phyloP scores from a whole-genome alignment of 1,140 invertebrate genomes.

The Drosophila bipectinata region DNA sequence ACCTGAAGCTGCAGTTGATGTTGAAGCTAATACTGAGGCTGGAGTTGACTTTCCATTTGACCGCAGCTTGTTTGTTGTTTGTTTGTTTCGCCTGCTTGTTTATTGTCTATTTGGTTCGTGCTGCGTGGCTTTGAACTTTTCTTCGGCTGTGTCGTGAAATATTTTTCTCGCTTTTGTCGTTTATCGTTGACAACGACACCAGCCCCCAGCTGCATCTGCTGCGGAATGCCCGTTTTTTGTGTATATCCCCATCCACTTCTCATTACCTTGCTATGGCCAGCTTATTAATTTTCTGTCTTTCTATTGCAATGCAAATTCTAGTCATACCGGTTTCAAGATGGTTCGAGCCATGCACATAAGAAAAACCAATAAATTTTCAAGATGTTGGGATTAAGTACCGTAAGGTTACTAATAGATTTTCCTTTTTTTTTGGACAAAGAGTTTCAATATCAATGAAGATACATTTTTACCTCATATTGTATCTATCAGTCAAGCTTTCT shows the following conservation, averaged over 20 bases:
- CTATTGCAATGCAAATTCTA: slow-evolving; percentile 51
- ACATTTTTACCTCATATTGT: too few relatives aligned
- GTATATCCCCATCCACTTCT: not conserved
- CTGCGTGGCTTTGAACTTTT: slow-evolving; percentile 69
- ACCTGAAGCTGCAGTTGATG: not conserved
- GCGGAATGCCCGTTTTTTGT: slow-evolving; percentile 8
- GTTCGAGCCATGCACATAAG: not conserved
- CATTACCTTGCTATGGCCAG: slow-evolving; percentile 2
- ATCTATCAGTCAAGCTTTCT: not conserved
- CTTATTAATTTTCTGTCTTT: slow-evolving; percentile 42
- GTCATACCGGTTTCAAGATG: slow-evolving; percentile 55
- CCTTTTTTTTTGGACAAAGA: not conserved
- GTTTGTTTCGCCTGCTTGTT: slow-evolving; percentile 50
- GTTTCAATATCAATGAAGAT: not conserved
- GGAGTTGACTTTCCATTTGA: slow-evolving; percentile 78
- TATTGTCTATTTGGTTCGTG: slow-evolving; percentile 61
- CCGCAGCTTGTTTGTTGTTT: slow-evolving; percentile 62
- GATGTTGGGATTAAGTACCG: not conserved
- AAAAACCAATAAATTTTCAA: not conserved
- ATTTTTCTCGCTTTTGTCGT: slow-evolving; percentile 42
- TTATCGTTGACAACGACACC: slow-evolving; percentile 48
- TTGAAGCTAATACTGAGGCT: slow-evolving; percentile 12
- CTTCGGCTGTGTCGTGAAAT: slow-evolving; percentile 46
- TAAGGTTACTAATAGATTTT: not conserved
- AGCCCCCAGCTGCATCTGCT: slow-evolving; percentile 31